phyloP scores from a whole-genome alignment of 1,140 invertebrate genomes.

The Adoxophyes honmai region DNA sequence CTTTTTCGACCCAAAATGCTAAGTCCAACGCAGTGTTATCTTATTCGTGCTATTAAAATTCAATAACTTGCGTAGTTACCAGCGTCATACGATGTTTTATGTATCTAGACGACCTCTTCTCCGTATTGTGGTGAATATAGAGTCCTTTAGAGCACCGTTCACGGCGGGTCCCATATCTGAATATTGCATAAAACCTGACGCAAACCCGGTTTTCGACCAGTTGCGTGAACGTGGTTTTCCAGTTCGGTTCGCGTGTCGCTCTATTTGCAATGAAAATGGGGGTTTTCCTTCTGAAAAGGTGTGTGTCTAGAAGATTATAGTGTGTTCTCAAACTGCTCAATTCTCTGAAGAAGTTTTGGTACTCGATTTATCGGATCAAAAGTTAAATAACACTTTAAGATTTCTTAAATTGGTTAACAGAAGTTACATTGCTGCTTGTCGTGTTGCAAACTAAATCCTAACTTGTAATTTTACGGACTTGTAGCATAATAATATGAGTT shows the following conservation, averaged over 20 bases:
- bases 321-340: too few species aligned
- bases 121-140: slow-evolving; percentile 29
- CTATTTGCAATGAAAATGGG: slow-evolving; percentile 39
- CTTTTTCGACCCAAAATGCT: slow-evolving; percentile 2
- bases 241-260: slow-evolving; percentile 20
- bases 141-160: background rate
- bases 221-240: slow-evolving; percentile 31
- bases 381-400: too few species aligned
- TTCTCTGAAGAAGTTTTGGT: too few species aligned
- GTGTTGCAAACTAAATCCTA: too few species aligned
- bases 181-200: slow-evolving; percentile 52
- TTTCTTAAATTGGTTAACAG: too few species aligned
- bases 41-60: slow-evolving; percentile 48
- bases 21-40: background rate
- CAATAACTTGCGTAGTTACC: slow-evolving; percentile 51
- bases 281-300: slow-evolving; percentile 48
- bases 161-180: slow-evolving; percentile 33
- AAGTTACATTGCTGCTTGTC: too few species aligned
- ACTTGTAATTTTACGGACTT: too few species aligned
- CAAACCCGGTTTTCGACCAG: slow-evolving; percentile 40
- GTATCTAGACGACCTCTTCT: slow-evolving; percentile 39
- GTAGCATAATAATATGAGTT: too few species aligned
- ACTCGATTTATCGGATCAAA: too few species aligned
- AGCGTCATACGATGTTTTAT: slow-evolving; percentile 57
- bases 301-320: slow-evolving; percentile 22